Percentiles rank a stretch among this genome's conserved stretches.
phyloP scores from a whole-genome alignment of 2,797 vertebrate genomes.

The Siniperca scherzeri region DNA sequence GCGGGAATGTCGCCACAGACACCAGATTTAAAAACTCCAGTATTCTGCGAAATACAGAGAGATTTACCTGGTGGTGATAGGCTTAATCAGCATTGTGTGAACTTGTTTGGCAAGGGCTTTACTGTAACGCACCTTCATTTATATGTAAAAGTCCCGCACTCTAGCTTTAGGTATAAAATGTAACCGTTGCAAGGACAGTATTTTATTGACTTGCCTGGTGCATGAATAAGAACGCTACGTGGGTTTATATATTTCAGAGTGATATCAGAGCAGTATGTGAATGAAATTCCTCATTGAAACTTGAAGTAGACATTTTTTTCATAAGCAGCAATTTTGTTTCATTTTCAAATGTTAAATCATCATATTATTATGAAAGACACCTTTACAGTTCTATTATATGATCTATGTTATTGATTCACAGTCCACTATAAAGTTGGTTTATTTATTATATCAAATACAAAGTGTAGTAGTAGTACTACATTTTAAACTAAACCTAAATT shows the following conservation, averaged over 20 bases:
- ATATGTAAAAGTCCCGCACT: too few relatives aligned
- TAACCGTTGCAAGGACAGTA: background rate
- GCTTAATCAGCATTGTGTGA: too few relatives aligned
- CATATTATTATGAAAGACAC: background rate
- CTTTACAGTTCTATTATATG: slow-evolving; percentile 1
- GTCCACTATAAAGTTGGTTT: background rate
- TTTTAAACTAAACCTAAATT: slow-evolving; percentile 6
- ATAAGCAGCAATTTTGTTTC: background rate
- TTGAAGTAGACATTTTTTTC: slow-evolving; percentile 7
- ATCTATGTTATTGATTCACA: background rate
- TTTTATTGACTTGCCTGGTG: slow-evolving; percentile 27
- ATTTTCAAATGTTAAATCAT: background rate
- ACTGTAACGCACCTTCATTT: too few relatives aligned
- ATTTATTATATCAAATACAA: slow-evolving; percentile 1
- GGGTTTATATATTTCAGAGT: slow-evolving; percentile 11
- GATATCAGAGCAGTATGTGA: slow-evolving; percentile 12
- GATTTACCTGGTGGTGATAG: too few relatives aligned
- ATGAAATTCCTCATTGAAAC: slow-evolving; percentile 6
- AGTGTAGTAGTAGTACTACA: background rate
- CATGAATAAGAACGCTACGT: background rate
- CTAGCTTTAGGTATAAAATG: background rate
- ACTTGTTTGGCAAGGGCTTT: too few relatives aligned
- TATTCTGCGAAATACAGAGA: too few relatives aligned
- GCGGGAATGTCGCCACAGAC: too few relatives aligned
- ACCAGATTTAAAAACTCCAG: too few relatives aligned